Base-by-base conservation (phyloP, 2,888 invertebrate genomes). In the Tipula confusa region DNA sequence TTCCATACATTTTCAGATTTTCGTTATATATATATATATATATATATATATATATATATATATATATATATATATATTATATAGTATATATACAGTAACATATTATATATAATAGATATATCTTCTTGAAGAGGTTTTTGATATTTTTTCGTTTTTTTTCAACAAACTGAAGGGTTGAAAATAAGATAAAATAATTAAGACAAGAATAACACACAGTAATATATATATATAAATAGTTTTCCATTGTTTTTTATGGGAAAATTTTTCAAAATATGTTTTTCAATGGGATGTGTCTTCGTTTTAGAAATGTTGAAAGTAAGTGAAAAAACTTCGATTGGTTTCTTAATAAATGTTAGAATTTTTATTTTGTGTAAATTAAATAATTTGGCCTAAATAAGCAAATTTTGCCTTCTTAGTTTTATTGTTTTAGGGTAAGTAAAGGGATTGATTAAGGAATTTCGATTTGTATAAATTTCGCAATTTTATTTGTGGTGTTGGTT, bases 1-100 rank as follows among this genome's bases (percentile, higher is more conserved):
- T 64, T 64, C 64, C 64, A 64, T 64, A 24, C 64, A 64, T 64
- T 64, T 64, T 64, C 64, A 64, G 64, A 64, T 64, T 64, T 64
- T 64, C 24, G 24, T 24, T 64, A 64, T 24, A 64, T 3, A 64
- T n/a, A 6, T 9, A 64, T 24, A n/a, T n/a, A n/a, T n/a, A n/a
- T n/a, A n/a, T n/a, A n/a, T n/a, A n/a, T n/a, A n/a, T n/a, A n/a
- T n/a, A n/a, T n/a, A n/a, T n/a, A n/a, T n/a, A n/a, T n/a, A n/a
- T n/a, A n/a, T n/a, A n/a, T n/a, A n/a, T n/a, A n/a, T n/a, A n/a
- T n/a, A n/a, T n/a, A n/a, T n/a, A n/a, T n/a, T n/a, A n/a, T n/a
- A n/a, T n/a, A n/a, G n/a, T n/a, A n/a, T n/a, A n/a, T n/a, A n/a
- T n/a, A n/a, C n/a, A n/a, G n/a, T n/a, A n/a, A n/a, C n/a, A n/a